These are phyloP conservation scores for Galago senegalensis DNA, from an alignment of 2,797 vertebrate genomes.

Conservation along the genomic window DNA sequence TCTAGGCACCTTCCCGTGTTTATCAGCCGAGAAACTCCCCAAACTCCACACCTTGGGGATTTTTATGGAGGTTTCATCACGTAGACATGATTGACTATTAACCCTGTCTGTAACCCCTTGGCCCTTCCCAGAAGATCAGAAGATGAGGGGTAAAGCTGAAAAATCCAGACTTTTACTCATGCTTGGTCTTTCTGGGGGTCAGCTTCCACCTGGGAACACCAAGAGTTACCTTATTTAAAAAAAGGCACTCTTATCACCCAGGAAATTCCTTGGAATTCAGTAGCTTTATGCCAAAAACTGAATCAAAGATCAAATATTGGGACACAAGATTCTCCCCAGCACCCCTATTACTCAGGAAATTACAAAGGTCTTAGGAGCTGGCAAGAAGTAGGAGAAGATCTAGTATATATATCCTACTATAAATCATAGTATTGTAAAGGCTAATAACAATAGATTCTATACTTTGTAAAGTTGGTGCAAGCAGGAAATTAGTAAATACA, in stretches of 20 bases:
- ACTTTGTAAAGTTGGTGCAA: background rate
- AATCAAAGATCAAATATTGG: background rate
- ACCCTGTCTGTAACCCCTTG: background rate
- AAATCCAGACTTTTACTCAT: background rate
- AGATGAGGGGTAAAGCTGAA: background rate
- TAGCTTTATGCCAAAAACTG: background rate
- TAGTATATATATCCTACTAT: background rate
- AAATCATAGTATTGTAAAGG: background rate
- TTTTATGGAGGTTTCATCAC: background rate
- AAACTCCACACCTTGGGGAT: background rate
- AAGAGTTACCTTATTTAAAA: background rate
- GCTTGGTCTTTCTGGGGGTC: background rate
- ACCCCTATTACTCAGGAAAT: background rate
- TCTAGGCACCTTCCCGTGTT: background rate
- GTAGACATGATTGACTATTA: background rate
- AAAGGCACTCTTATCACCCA: background rate
- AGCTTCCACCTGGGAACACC: background rate
- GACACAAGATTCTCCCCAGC: background rate
- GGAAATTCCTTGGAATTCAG: background rate
- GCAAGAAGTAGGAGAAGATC: background rate
- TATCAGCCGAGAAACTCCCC: background rate
- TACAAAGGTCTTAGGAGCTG: background rate
- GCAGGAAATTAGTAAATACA: background rate
- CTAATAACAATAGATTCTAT: background rate
- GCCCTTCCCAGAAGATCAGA: background rate